Evolutionary conservation across 2,113 vertebrate species (phyloP).

Genomic region (Nyctereutes procyonoides): DNA sequence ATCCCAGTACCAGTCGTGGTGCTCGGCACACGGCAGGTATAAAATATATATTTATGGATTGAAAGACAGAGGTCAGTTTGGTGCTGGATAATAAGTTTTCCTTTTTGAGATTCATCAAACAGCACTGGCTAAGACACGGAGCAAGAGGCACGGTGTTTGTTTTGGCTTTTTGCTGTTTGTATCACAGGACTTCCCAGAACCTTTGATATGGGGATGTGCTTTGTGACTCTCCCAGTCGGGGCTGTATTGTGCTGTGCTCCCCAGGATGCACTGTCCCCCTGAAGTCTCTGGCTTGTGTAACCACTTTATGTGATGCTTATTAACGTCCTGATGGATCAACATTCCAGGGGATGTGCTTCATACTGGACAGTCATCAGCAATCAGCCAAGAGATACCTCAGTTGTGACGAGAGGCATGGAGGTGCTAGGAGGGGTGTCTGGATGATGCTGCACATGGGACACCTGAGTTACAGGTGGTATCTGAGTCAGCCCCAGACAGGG

Average conservation of each 20-base stretch:
- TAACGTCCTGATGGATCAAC: background rate
- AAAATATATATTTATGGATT: too few relatives aligned
- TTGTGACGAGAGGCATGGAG: background rate
- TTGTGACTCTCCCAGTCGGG: too few relatives aligned
- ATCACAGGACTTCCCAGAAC: background rate
- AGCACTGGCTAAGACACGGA: background rate
- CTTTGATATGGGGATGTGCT: background rate
- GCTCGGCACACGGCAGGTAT: background rate
- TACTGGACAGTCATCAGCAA: fast-evolving
- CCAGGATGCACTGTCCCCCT: background rate
- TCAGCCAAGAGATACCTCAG: background rate
- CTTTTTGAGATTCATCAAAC: background rate
- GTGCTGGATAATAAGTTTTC: background rate
- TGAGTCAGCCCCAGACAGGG: background rate
- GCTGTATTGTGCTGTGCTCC: background rate
- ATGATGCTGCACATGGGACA: background rate
- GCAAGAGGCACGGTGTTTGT: background rate
- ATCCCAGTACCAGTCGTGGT: background rate
- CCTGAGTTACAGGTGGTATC: background rate
- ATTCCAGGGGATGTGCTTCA: background rate
- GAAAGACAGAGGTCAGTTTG: background rate
- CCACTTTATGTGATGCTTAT: background rate
- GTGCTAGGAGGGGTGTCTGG: background rate
- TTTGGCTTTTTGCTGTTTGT: background rate
- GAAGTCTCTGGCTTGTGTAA: background rate